Evolutionary conservation across 2,113 vertebrate species (phyloP), one percentile per base, ranked within the genome.

Genomic region (Podarcis raffonei): DNA sequence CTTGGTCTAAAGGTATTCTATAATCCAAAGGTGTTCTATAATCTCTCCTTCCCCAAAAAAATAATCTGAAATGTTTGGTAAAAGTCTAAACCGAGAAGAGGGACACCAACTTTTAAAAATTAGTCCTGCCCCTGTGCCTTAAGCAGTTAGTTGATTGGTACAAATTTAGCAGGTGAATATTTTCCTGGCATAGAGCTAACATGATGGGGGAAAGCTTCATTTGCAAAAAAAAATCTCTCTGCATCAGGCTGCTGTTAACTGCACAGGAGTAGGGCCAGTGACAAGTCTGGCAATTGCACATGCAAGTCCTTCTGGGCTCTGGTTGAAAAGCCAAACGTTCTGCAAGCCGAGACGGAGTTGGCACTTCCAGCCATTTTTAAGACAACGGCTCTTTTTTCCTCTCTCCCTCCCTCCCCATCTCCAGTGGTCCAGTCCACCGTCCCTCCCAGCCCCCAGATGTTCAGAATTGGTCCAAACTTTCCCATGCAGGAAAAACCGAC

Each of bases 401-500:
- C 72, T 20, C 18, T 62, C 59, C 1, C 72, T 69, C 25, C 4
- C 78, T 25, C 16, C 78, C 48, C 42, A 42, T 1, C 20, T 11
- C 68, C 53, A 23, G 37, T 32, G 86, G 77, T 7, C 66, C 77
- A 53, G 27, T 69, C 84, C 25, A 39, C 35, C 84, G 18, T 77
- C 23, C 2, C 37, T 15, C 59, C 57, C 81, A 66, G 39, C 5
- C 81, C 62, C 72, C 39, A 76, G 72, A 66, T 72, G 76, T 68
- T 77, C 81, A 65, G 39, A 75, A 77, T 35, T 68, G 87, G 87
- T 16, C 37, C 81, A 76, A 78, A 57, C n/a, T 69, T 83, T 83
- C 80, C 81, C 81, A 66, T 32, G 81, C 72, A 88, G 81, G 81
- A 88, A 83, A 62, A 83, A 83, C 57, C 81, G 68, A 68, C 87